phyloP scores from a whole-genome alignment of 35 echinoderm and acorn worm genomes.

The Amphiura filiformis region DNA sequence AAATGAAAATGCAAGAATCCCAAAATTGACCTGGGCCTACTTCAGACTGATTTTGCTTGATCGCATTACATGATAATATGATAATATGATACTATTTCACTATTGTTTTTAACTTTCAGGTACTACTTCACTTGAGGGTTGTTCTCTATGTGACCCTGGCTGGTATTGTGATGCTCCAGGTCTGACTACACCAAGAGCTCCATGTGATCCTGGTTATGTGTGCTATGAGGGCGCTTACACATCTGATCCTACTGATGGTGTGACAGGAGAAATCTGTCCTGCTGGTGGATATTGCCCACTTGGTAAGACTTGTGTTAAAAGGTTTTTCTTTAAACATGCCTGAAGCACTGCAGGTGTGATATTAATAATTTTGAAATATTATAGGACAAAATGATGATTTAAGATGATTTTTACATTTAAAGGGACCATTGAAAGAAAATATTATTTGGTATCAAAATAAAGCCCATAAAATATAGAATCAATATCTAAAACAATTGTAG shows the following conservation, averaged over 20 bases:
- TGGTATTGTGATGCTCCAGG: conserved; percentile 97
- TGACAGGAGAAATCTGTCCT: conserved; percentile 85
- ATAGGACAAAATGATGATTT: background rate
- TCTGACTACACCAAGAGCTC: conserved; percentile 74
- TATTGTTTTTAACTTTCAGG: conserved; percentile 11
- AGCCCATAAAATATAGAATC: too few species aligned
- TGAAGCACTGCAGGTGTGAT: background rate
- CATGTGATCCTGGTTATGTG: conserved; percentile 87
- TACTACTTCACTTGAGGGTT: conserved; percentile 46
- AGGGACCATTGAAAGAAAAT: too few species aligned
- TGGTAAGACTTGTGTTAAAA: conserved; percentile 3
- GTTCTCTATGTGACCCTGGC: conserved; percentile 86
- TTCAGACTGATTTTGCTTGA: too few species aligned
- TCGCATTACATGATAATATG: too few species aligned
- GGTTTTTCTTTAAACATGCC: background rate
- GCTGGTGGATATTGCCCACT: conserved; percentile 89
- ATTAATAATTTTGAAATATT: background rate
- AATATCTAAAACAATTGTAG: too few species aligned
- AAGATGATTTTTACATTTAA: background rate
- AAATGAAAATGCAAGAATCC: too few species aligned
- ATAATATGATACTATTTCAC: too few species aligned
- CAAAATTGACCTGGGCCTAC: too few species aligned
- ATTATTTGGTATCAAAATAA: too few species aligned
- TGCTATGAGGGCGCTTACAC: conserved; percentile 91
- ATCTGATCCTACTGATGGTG: conserved; percentile 79